phyloP scores from a whole-genome alignment of 2,888 invertebrate genomes.

The Plagodis pulveraria region DNA sequence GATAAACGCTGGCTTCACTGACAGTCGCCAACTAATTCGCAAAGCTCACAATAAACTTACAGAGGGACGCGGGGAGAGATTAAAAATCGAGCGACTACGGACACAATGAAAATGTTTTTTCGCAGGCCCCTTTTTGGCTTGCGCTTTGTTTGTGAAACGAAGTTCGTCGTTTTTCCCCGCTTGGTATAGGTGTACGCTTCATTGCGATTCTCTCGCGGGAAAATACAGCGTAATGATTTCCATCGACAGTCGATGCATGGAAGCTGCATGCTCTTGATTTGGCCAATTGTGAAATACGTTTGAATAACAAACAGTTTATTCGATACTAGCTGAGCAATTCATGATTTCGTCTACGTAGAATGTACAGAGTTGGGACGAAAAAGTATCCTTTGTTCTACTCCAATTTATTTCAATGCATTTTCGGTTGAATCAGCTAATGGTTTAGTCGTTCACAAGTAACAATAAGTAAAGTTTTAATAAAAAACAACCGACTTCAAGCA shows the following conservation, averaged over 20 bases:
- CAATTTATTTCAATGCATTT: too few species aligned
- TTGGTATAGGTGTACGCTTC: conserved; percentile 60
- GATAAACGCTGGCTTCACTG: conserved; percentile 57
- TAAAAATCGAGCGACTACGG: conserved; percentile 82
- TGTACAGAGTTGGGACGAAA: too few species aligned
- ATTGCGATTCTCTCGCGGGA: conserved; percentile 66
- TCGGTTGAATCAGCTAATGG: too few species aligned
- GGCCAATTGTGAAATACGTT: conserved; percentile 46
- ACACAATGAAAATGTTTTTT: conserved; percentile 83
- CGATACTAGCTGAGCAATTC: background rate
- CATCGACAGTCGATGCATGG: conserved; percentile 43
- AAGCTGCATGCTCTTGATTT: conserved; percentile 54
- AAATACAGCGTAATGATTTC: conserved; percentile 76
- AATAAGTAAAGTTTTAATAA: too few species aligned
- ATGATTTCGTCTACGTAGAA: too few species aligned
- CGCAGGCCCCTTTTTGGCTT: conserved; percentile 75
- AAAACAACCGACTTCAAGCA: too few species aligned
- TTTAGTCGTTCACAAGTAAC: too few species aligned
- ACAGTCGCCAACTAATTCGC: conserved; percentile 60
- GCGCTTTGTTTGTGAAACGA: conserved; percentile 82
- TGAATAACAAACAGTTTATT: conserved; percentile 26
- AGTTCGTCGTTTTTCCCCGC: conserved; percentile 71
- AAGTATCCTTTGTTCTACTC: too few species aligned
- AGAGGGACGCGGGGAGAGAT: conserved; percentile 71
- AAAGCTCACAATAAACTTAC: conserved; percentile 78